These are phyloP conservation scores for Eucidaris tribuloides DNA, from an alignment of 35 echinoderm and acorn worm genomes.

Conservation along the genomic window DNA sequence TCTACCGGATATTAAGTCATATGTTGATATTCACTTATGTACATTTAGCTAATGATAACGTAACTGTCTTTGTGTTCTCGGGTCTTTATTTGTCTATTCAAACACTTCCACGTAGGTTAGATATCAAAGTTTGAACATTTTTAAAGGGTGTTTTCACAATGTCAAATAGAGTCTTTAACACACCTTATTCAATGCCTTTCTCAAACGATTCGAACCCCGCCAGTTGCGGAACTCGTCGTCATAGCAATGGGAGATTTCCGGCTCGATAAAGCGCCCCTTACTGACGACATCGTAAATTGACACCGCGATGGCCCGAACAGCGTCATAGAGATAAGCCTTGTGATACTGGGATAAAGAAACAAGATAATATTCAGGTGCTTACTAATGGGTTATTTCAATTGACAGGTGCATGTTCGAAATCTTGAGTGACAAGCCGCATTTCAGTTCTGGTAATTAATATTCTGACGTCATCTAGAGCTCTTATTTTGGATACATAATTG, in stretches of 20 bases:
- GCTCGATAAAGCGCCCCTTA: slow-evolving; percentile 55
- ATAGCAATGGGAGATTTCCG: slow-evolving; percentile 53
- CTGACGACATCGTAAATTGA: slow-evolving; percentile 53
- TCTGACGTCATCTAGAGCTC: neutral
- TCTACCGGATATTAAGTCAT: too few species aligned
- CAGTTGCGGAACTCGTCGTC: slow-evolving; percentile 24
- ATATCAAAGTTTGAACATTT: too few species aligned
- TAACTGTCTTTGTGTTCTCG: too few species aligned
- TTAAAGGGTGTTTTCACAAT: too few species aligned
- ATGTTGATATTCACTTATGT: too few species aligned
- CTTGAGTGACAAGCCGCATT: neutral
- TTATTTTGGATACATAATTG: neutral
- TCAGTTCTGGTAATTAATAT: neutral
- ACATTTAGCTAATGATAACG: too few species aligned
- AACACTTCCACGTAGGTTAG: too few species aligned
- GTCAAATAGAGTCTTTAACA: too few species aligned
- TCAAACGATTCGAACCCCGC: slow-evolving; percentile 41
- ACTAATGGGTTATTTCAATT: neutral
- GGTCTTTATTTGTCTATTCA: too few species aligned
- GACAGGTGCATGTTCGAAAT: neutral
- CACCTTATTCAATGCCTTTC: slow-evolving; percentile 50
- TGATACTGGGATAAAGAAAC: slow-evolving; percentile 18
- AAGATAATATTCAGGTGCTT: neutral
- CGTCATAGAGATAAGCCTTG: slow-evolving; percentile 85
- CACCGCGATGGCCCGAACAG: slow-evolving; percentile 51